Conservation (phyloP, 2,888 invertebrate genomes). For the Xylophagus ater region DNA sequence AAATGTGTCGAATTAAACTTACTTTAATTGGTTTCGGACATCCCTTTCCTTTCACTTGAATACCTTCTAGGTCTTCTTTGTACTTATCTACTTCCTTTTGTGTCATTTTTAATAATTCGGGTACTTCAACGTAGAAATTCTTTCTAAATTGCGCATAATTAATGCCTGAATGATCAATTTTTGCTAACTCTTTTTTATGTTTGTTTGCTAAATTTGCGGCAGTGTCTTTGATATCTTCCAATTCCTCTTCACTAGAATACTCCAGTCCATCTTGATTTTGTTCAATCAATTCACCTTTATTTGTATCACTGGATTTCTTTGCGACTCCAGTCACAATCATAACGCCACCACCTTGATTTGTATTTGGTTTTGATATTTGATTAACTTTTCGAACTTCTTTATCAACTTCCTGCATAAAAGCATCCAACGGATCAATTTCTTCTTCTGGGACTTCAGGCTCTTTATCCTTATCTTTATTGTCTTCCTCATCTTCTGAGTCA, state of each 20-base stretch:
- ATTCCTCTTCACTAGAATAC: slow-evolving; percentile 95
- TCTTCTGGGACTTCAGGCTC: slow-evolving; percentile 46
- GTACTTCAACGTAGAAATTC: slow-evolving; percentile 95
- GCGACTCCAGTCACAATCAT: slow-evolving; percentile 77
- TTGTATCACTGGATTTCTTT: slow-evolving; percentile 60
- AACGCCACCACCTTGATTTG: slow-evolving; percentile 43
- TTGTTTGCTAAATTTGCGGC: slow-evolving; percentile 82
- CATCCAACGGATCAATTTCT: slow-evolving; percentile 92
- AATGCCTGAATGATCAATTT: slow-evolving; percentile 81
- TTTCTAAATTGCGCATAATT: slow-evolving; percentile 85
- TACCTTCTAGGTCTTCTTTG: slow-evolving; percentile 83
- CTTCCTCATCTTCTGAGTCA: slow-evolving; percentile 87
- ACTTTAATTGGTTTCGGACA: slow-evolving; percentile 87
- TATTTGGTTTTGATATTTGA: slow-evolving; percentile 37
- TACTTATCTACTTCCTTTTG: slow-evolving; percentile 75
- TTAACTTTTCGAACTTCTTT: slow-evolving; percentile 43
- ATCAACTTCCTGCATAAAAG: slow-evolving; percentile 83
- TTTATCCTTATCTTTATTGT: slow-evolving; percentile 10
- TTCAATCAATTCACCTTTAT: slow-evolving; percentile 97
- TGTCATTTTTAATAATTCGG: slow-evolving; percentile 88
- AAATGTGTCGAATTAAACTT: slow-evolving; percentile 11
- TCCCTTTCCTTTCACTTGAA: slow-evolving; percentile 90
- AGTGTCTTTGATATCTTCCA: slow-evolving; percentile 85
- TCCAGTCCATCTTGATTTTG: slow-evolving; percentile 96
- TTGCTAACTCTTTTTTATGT: slow-evolving; percentile 82